Evolutionary conservation across 2,113 vertebrate genomes (phyloP).

Genomic region (Sorex fumeus): DNA sequence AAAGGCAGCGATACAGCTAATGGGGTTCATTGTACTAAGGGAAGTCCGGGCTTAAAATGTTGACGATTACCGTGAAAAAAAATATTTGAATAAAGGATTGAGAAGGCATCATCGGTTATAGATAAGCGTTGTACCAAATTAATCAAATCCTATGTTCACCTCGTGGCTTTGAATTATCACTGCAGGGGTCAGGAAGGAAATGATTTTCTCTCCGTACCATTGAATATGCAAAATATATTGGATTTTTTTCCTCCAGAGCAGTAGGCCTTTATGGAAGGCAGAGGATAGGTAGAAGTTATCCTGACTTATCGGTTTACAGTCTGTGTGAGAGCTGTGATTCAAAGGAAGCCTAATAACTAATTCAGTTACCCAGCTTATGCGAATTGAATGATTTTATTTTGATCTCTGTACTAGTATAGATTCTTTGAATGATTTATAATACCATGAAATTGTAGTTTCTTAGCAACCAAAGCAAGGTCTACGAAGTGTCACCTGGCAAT

Average conservation of each 20-base stretch:
- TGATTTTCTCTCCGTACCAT: conserved; percentile 31
- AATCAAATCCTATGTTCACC: not conserved
- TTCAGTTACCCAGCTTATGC: conserved; percentile 45
- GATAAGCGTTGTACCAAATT: conserved; percentile 14
- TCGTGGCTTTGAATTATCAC: conserved; percentile 31
- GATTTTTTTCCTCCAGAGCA: not conserved
- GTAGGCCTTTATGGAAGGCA: conserved; percentile 47
- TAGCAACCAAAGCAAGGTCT: conserved; percentile 86
- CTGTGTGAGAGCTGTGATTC: conserved; percentile 29
- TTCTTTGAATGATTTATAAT: conserved; percentile 85
- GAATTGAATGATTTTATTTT: conserved; percentile 69
- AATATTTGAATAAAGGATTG: conserved; percentile 45
- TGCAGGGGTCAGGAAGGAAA: conserved; percentile 64
- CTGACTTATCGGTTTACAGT: not conserved
- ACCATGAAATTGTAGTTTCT: conserved; percentile 86
- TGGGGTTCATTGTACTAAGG: conserved; percentile 31
- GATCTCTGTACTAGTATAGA: conserved; percentile 81
- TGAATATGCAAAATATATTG: conserved; percentile 43
- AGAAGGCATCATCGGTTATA: conserved; percentile 40
- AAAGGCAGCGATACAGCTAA: not conserved
- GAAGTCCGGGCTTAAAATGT: conserved; percentile 53
- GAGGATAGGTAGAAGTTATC: conserved; percentile 14
- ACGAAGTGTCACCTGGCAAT: conserved; percentile 67
- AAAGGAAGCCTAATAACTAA: conserved; percentile 22
- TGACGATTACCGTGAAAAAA: conserved; percentile 56